Conservation (phyloP, 1,140 invertebrate genomes). For the Anastrepha obliqua region DNA sequence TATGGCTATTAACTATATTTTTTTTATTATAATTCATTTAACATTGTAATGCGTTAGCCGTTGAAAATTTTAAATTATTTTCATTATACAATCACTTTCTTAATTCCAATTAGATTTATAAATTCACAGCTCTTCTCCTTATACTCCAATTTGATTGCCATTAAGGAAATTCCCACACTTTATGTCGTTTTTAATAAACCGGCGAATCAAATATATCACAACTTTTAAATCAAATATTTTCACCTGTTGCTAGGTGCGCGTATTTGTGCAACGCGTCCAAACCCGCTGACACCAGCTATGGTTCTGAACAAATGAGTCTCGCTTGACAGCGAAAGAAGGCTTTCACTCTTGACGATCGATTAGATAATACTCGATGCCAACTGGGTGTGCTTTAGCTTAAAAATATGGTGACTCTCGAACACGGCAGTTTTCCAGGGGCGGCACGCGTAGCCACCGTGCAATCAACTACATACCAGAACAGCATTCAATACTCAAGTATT, state of each 20-base stretch:
- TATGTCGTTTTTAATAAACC: no score
- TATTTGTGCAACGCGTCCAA: not conserved
- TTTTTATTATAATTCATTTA: no score
- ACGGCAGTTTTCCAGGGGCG: not conserved
- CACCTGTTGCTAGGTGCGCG: not conserved
- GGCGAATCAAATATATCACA: no score
- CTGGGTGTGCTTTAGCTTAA: not conserved
- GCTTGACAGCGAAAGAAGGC: not conserved
- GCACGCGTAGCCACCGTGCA: not conserved
- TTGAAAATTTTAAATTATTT: no score
- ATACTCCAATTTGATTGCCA: no score
- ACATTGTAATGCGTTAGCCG: no score
- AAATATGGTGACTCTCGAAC: not conserved
- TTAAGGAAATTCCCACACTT: no score
- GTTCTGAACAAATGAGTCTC: not conserved
- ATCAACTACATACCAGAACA: not conserved
- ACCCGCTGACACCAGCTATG: conserved; percentile 26
- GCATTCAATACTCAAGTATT: not conserved
- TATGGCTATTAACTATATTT: no score
- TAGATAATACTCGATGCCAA: not conserved
- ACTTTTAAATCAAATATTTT: not conserved
- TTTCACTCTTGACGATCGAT: not conserved
- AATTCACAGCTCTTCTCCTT: no score
- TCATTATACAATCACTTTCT: no score
- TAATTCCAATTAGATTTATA: no score